A percentile compares a stretch with the other conserved stretches of the same genome.
phyloP scores from a whole-genome alignment of 2,888 invertebrate species.

The Acronicta aceris region DNA sequence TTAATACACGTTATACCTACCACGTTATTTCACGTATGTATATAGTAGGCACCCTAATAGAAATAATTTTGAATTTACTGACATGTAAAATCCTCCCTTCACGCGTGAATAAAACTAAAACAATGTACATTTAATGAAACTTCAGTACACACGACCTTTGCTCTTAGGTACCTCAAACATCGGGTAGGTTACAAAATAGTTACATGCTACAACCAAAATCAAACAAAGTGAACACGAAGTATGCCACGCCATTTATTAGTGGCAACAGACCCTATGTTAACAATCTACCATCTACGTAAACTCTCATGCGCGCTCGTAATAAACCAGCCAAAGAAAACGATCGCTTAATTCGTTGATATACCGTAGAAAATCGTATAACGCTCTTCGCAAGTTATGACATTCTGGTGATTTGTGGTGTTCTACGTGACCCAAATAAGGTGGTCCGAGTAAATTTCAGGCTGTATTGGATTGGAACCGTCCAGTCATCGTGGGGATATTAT shows the following conservation, averaged over 20 bases:
- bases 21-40: too few relatives aligned
- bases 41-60: neutral
- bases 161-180: too few relatives aligned
- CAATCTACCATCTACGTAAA: constrained; percentile 11
- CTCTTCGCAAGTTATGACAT: constrained; percentile 32
- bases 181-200: constrained; percentile 7
- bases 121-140: constrained; percentile 9
- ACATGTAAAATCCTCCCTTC: constrained; percentile 5
- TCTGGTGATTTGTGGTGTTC: constrained; percentile 20
- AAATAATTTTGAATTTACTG: constrained; percentile 1
- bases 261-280: constrained; percentile 26
- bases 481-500: constrained; percentile 52
- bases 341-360: constrained; percentile 3
- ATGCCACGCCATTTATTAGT: constrained; percentile 30
- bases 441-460: constrained; percentile 40
- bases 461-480: constrained; percentile 50
- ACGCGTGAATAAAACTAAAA: constrained; percentile 9
- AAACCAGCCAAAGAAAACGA: constrained; percentile 15
- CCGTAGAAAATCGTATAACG: constrained; percentile 27
- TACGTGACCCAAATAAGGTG: constrained; percentile 56
- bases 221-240: constrained; percentile 19
- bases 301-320: constrained; percentile 6
- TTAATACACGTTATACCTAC: too few relatives aligned
- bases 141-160: constrained; percentile 11
- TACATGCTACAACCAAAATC: constrained; percentile 14